Base-by-base conservation (phyloP, 2,797 vertebrate species). In the Gallinago solitaria region DNA sequence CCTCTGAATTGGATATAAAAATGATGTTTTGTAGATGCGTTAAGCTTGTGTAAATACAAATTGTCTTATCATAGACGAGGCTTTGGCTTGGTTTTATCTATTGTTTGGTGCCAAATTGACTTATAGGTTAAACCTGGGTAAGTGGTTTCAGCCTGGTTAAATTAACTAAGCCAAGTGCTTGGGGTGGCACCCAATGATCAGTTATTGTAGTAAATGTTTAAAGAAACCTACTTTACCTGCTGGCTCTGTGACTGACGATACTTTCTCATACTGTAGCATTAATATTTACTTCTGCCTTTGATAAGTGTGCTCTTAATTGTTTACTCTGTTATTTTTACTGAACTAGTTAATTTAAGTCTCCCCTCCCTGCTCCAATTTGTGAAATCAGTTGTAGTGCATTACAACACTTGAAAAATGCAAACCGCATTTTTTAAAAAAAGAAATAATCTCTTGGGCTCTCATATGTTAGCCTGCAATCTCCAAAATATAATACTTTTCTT, bases 1-100 rank as follows among this genome's bases (percentile, higher is more conserved):
- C 97, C 90, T 97, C 95, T 98, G 98, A 98, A 97, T 86, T 97
- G 97, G 97, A 96, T 98, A 95, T 96, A 96, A 97, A 97, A 98
- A 97, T 96, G 96, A 96, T 95, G 96, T 94, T 97, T 97, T 97
- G 93, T 95, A 92, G 96, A 98, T 95, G 93, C 33, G 18, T 95
- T 95, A 94, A 91, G 92, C 95, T 93, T 93, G 84, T 89, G 86
- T 79, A 94, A 92, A 93, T 92, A 87, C 91, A 91, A 84, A 90
- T 91, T 95, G 91, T 92, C 79, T 95, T 97, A 89, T 95, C 73
- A 3, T 68, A 50, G 95, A 94, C 80, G 84, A 78, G 76, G 84
- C 89, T 95, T 76, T 94, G 93, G 91, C 80, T 94, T 92, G 93
- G 43, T 60, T 95, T 74, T 90, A 33, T 83, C 59, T 93, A 33